Percentiles rank a stretch among this genome's conserved stretches.
Evolutionary conservation across 2,113 vertebrate genomes (phyloP).

Genomic region (Brienomyrus longianalis): DNA sequence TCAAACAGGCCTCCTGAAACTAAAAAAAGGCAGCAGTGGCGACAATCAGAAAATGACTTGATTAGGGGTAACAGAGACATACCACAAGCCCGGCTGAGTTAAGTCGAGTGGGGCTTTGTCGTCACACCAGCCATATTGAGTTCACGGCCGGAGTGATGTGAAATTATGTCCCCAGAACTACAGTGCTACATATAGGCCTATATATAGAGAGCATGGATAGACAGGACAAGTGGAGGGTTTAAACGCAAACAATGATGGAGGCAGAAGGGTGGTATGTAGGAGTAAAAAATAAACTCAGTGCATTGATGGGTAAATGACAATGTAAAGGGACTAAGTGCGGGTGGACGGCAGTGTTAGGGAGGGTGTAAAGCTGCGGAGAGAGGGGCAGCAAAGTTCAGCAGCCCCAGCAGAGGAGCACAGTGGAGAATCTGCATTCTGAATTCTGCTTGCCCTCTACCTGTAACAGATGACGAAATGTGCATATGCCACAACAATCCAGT

Average conservation of each 20-base stretch:
- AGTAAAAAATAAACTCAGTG: background rate
- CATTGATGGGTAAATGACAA: background rate
- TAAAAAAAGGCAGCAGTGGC: too few relatives aligned
- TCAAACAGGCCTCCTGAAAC: too few relatives aligned
- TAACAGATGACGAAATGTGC: conserved; percentile 97
- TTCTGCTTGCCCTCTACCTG: conserved; percentile 62
- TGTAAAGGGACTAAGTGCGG: background rate
- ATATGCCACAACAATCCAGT: conserved; percentile 96
- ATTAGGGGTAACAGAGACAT: too few relatives aligned
- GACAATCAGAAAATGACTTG: too few relatives aligned
- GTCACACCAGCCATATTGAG: too few relatives aligned
- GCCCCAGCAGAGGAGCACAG: background rate
- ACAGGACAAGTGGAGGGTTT: background rate
- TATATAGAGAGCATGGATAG: too few relatives aligned
- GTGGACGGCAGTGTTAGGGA: background rate
- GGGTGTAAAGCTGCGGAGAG: background rate
- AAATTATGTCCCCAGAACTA: too few relatives aligned
- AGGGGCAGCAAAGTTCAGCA: background rate
- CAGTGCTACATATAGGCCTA: too few relatives aligned
- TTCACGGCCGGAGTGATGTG: too few relatives aligned
- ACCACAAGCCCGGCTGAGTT: too few relatives aligned
- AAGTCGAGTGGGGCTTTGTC: too few relatives aligned
- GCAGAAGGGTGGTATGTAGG: background rate
- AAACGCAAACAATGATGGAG: background rate
- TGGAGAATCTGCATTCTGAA: background rate